Conservation (phyloP, 2,797 vertebrate genomes). For the Betta splendens region DNA sequence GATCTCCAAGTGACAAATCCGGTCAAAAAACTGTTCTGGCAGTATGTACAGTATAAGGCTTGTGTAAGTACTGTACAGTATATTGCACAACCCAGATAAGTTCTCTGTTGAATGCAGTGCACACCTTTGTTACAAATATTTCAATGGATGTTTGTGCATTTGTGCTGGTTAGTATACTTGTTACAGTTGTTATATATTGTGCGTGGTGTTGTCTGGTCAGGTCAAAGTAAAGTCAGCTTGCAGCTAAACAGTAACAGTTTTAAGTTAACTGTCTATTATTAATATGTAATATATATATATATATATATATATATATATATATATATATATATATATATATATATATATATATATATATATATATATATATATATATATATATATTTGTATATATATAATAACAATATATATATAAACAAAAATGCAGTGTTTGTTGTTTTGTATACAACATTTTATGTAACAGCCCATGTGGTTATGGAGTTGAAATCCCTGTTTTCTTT, state of each 20-base stretch:
- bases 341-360: no score
- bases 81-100: conserved; percentile 45
- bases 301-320: no score
- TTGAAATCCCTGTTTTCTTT: not conserved
- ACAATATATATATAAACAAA: no score
- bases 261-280: conserved; percentile 52
- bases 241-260: conserved; percentile 14
- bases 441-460: no score
- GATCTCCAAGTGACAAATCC: conserved; percentile 36
- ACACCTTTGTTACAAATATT: conserved; percentile 24
- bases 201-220: not conserved
- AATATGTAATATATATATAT: no score
- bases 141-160: conserved; percentile 21
- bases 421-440: no score
- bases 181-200: conserved; percentile 16
- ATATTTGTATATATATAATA: no score
- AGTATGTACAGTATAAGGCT: not conserved
- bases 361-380: no score
- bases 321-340: no score
- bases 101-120: conserved; percentile 38
- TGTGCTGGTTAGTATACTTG: conserved; percentile 6
- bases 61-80: no score
- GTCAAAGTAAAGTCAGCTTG: conserved; percentile 24
- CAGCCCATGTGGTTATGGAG: no score
- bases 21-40: not conserved